Evolutionary conservation across 2,113 vertebrate species (phyloP).

Genomic region (Campylomormyrus numenius): DNA sequence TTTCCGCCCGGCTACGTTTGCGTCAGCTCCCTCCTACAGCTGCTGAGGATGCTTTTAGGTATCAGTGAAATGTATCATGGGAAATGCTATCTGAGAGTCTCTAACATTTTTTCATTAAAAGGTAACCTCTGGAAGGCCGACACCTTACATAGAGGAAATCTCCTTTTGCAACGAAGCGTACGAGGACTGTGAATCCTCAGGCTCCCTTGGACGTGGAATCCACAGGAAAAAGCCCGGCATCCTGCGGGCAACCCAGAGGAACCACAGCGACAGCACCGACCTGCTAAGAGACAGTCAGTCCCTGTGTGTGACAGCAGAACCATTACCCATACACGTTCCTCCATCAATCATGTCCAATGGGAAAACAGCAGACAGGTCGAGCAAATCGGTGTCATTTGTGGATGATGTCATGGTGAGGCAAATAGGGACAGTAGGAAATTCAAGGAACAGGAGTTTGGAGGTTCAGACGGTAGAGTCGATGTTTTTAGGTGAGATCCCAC

Average conservation of each 20-base stretch:
- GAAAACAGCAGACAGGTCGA: conserved; percentile 11
- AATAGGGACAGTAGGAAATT: background rate
- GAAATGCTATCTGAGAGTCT: background rate
- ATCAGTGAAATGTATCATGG: background rate
- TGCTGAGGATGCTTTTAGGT: background rate
- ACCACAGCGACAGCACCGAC: conserved; percentile 1
- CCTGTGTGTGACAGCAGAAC: background rate
- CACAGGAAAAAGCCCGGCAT: conserved; percentile 32
- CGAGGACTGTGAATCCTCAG: conserved; percentile 43
- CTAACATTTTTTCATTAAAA: conserved; percentile 29
- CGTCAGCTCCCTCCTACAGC: background rate
- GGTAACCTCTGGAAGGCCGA: conserved; percentile 45
- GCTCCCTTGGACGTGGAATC: conserved; percentile 39
- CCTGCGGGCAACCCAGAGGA: conserved; percentile 6
- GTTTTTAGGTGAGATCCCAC: background rate
- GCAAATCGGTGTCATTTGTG: conserved; percentile 29
- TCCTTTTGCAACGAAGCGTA: conserved; percentile 45
- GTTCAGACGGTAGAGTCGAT: background rate
- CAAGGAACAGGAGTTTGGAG: background rate
- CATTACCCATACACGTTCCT: conserved; percentile 3
- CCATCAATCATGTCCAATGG: conserved; percentile 33
- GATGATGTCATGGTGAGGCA: conserved; percentile 17
- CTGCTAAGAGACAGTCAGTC: background rate
- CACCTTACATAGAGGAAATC: conserved; percentile 44
- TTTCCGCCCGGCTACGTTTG: background rate